These are phyloP conservation scores for Leucosticte australis DNA, from an alignment of 2,113 vertebrate species.

Conservation along the genomic window DNA sequence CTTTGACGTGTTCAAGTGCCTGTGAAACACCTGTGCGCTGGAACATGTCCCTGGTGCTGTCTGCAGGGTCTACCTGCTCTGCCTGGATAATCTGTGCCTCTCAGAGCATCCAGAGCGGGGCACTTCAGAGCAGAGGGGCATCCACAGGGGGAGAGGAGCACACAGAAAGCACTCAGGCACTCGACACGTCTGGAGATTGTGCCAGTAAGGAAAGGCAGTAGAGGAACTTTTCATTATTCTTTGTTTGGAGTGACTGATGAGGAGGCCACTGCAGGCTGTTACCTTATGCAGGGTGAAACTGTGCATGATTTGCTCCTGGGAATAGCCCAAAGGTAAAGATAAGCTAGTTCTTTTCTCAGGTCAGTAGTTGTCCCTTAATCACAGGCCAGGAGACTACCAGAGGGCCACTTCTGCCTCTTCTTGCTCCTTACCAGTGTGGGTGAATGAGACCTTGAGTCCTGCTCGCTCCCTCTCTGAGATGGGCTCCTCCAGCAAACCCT, in stretches of 20 bases:
- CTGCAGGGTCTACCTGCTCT: not conserved
- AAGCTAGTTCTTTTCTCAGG: not conserved
- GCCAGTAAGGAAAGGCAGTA: not conserved
- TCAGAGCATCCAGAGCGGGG: not conserved
- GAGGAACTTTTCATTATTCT: not conserved
- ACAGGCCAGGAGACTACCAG: not conserved
- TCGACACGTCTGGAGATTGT: accelerated
- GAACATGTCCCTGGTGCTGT: accelerated
- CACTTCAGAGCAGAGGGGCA: not conserved
- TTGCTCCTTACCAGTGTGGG: not conserved
- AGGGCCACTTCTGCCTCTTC: not conserved
- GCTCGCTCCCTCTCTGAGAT: not conserved
- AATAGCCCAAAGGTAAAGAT: not conserved
- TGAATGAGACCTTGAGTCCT: not conserved
- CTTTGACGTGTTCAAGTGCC: not conserved
- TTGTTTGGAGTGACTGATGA: not conserved
- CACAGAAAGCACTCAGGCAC: not conserved
- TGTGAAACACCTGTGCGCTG: not conserved
- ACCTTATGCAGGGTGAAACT: not conserved
- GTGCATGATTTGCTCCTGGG: not conserved
- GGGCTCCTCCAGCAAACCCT: not conserved
- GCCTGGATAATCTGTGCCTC: not conserved
- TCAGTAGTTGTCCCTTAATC: not conserved
- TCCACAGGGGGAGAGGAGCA: not conserved
- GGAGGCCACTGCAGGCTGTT: not conserved